phyloP scores from a whole-genome alignment of 2,113 vertebrate genomes.

The Pogona vitticeps region DNA sequence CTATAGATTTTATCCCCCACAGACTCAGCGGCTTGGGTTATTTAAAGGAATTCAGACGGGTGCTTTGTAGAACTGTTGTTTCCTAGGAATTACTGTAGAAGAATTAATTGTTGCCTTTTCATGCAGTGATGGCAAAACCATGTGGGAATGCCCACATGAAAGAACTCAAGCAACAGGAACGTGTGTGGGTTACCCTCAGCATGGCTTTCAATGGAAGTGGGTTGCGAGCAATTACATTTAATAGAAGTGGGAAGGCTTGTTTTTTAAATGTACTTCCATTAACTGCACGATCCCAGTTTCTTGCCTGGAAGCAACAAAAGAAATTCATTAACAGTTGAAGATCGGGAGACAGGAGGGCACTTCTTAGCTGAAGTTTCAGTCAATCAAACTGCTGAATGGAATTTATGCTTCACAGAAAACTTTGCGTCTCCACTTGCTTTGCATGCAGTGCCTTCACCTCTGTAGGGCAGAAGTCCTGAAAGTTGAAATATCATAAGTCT shows the following conservation, averaged over 20 bases:
- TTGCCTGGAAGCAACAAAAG: conserved; percentile 44
- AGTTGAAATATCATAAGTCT: background rate
- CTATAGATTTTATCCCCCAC: background rate
- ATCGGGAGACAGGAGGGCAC: conserved; percentile 21
- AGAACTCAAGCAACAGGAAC: conserved; percentile 48
- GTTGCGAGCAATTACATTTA: conserved; percentile 47
- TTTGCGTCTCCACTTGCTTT: conserved; percentile 27
- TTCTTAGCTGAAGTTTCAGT: conserved; percentile 41
- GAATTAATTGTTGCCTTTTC: conserved; percentile 49
- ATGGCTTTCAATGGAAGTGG: conserved; percentile 44
- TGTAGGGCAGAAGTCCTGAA: background rate
- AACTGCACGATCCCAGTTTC: conserved; percentile 37
- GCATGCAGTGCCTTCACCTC: background rate
- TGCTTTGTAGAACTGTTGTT: conserved; percentile 28
- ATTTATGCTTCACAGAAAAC: conserved; percentile 13
- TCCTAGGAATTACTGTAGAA: conserved; percentile 24
- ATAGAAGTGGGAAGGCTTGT: conserved; percentile 33
- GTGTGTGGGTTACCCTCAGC: conserved; percentile 40
- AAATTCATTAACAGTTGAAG: conserved; percentile 49
- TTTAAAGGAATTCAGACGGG: conserved; percentile 35
- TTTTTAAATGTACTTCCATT: conserved; percentile 52
- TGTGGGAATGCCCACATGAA: conserved; percentile 39
- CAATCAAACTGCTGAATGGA: conserved; percentile 3
- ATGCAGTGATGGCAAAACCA: conserved; percentile 47
- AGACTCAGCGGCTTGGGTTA: conserved; percentile 15